phyloP scores from a whole-genome alignment of 2,113 vertebrate species.

The Podocnemis expansa region DNA sequence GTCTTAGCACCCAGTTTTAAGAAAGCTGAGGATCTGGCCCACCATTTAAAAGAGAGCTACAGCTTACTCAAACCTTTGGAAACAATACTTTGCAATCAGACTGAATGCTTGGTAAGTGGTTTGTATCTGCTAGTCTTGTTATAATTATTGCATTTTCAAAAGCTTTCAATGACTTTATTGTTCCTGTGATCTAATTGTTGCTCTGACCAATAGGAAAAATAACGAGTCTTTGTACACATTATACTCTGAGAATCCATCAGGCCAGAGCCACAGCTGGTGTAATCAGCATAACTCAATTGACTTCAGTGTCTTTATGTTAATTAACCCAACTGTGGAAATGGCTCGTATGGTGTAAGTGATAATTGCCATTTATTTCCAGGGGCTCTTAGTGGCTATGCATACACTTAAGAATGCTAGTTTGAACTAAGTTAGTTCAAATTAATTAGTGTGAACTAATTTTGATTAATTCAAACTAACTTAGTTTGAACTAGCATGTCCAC shows the following conservation, averaged over 20 bases:
- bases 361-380: neutral
- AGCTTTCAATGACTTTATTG: neutral
- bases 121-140: neutral
- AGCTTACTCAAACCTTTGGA: neutral
- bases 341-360: neutral
- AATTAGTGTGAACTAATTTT: too few relatives aligned
- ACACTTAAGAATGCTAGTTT: too few relatives aligned
- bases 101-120: neutral
- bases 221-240: neutral
- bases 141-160: neutral
- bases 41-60: neutral
- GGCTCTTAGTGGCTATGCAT: neutral
- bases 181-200: neutral
- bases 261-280: accelerated
- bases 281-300: neutral
- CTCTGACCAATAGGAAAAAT: neutral
- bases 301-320: neutral
- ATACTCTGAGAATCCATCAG: neutral
- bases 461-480: too few relatives aligned
- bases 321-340: neutral
- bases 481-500: too few relatives aligned
- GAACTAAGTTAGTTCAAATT: too few relatives aligned
- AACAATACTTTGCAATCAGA: neutral
- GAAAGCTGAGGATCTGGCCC: neutral
- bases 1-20: neutral